Base-by-base conservation (phyloP, 1,140 invertebrate species). In the Ericerus pela region DNA sequence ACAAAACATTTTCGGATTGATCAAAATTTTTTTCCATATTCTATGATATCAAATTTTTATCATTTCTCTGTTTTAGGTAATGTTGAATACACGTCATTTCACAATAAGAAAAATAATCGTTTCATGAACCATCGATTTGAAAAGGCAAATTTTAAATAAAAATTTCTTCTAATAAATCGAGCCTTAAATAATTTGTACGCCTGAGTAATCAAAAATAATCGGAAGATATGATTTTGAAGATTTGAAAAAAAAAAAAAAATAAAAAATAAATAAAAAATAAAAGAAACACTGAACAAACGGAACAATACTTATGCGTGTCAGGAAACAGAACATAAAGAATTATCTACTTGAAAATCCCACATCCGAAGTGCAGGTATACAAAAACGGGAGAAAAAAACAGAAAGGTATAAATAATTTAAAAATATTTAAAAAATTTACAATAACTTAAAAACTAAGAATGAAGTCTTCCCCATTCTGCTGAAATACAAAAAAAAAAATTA, bases 341-440 rank as follows among this genome's bases (percentile, higher is more conserved):
- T 47, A 3, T 47, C 41, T 47, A 47, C 41, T 47, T 22, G 16
- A 47, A 47, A 16, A 47, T 38, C 41, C 41, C 20, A 47, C 41
- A 47, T 22, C 41, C 41, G 41, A 47, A n/a, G 41, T 47, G 41
- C 41, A 47, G 41, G 41, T 47, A 47, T 24, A 47, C 12, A 47
- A 47, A 47, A 47, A 47, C 41, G 41, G 41, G n/a, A n/a, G n/a
- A n/a, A 22, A 38, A 38, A 47, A 47, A 47, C 41, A 47, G 41
- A 47, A 47, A 47, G 41, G 41, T 47, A 47, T 47, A 47, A 47
- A 47, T 47, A 47, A 47, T 47, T 47, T 47, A 47, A 47, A 47
- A 47, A 47, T 47, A 47, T 47, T 47, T 47, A 47, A 47, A 47
- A 47, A 47, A 47, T 47, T 47, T 47, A 47, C 41, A 47, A 47